Percentiles rank a stretch among this genome's conserved stretches.
phyloP scores from a whole-genome alignment of 2,888 invertebrate genomes.

The Mesorhabditis sp. region DNA sequence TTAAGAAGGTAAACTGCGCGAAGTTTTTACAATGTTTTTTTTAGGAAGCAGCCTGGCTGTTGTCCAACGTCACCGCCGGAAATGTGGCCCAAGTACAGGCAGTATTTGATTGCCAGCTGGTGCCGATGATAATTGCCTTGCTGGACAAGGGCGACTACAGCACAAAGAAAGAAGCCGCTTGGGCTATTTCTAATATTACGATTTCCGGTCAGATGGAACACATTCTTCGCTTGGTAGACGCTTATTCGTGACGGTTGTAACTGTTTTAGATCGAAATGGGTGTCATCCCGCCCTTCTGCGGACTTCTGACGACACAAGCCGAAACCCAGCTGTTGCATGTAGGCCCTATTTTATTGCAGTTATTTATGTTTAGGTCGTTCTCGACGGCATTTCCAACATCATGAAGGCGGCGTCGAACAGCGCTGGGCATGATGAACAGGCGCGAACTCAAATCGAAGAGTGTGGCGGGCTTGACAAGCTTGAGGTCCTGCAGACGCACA shows the following conservation, averaged over 20 bases:
- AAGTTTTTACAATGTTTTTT: slow-evolving; percentile 4
- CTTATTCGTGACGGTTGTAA: slow-evolving; percentile 61
- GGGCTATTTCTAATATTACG: slow-evolving; percentile 97
- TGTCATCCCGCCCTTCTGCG: slow-evolving; percentile 92
- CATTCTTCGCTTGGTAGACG: slow-evolving; percentile 76
- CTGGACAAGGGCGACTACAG: slow-evolving; percentile 84
- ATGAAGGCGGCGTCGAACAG: slow-evolving; percentile 85
- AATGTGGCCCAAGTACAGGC: slow-evolving; percentile 90
- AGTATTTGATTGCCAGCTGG: slow-evolving; percentile 81
- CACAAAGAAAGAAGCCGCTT: slow-evolving; percentile 86
- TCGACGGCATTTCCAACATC: slow-evolving; percentile 95
- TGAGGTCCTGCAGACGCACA: slow-evolving; percentile 89
- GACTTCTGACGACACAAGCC: slow-evolving; percentile 87
- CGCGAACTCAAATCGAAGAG: slow-evolving; percentile 80
- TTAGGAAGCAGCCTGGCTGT: slow-evolving; percentile 57
- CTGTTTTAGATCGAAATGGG: slow-evolving; percentile 58
- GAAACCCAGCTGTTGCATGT: slow-evolving; percentile 67
- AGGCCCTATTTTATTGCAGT: not conserved
- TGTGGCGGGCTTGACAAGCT: slow-evolving; percentile 94
- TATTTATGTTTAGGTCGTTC: slow-evolving; percentile 71
- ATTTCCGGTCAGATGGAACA: slow-evolving; percentile 92
- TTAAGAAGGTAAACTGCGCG: slow-evolving; percentile 76
- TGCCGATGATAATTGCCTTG: slow-evolving; percentile 89
- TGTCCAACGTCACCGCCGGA: slow-evolving; percentile 91
- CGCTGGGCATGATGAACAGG: slow-evolving; percentile 67